phyloP scores from a whole-genome alignment of 64 coral and sea anemone genomes.

The Dendrophyllia cribrosa region DNA sequence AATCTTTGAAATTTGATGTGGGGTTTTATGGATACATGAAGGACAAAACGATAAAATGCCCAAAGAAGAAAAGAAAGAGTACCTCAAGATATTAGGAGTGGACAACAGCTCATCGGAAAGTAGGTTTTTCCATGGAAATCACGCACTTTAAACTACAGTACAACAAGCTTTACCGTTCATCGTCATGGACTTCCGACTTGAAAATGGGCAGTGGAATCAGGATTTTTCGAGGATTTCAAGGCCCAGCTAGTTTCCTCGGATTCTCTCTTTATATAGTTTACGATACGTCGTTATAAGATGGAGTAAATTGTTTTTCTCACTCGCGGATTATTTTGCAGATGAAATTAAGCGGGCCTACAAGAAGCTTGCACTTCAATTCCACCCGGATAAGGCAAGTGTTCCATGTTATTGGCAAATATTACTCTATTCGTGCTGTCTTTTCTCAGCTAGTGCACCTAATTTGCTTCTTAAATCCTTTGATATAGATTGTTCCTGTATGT shows the following conservation, averaged over 20 bases:
- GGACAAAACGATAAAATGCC: constrained; percentile 87
- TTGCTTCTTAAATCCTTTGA: background rate
- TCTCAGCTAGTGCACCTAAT: background rate
- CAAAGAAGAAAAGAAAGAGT: constrained; percentile 94
- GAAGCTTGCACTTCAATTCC: constrained; percentile 89
- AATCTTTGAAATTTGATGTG: constrained; percentile 48
- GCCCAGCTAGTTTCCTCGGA: background rate
- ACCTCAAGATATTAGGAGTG: constrained; percentile 83
- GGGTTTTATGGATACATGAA: constrained; percentile 84
- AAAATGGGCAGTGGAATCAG: constrained; percentile 3
- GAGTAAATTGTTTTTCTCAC: background rate
- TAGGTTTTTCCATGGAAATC: constrained; percentile 58
- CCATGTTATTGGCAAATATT: background rate
- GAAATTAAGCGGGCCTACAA: constrained; percentile 95
- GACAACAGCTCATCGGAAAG: constrained; percentile 80
- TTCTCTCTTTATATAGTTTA: background rate
- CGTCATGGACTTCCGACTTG: constrained; percentile 50
- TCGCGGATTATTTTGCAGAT: constrained; percentile 75
- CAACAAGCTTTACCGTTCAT: constrained; percentile 49
- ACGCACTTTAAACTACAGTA: background rate
- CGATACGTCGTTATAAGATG: background rate
- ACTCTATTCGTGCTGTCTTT: background rate
- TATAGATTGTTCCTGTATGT: background rate
- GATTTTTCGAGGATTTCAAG: background rate
- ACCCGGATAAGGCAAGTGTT: constrained; percentile 88